A percentile compares a stretch with the other conserved stretches of the same genome.
Conservation (phyloP, 2,888 invertebrate species). For the Mongoloraphidia duomilia region DNA sequence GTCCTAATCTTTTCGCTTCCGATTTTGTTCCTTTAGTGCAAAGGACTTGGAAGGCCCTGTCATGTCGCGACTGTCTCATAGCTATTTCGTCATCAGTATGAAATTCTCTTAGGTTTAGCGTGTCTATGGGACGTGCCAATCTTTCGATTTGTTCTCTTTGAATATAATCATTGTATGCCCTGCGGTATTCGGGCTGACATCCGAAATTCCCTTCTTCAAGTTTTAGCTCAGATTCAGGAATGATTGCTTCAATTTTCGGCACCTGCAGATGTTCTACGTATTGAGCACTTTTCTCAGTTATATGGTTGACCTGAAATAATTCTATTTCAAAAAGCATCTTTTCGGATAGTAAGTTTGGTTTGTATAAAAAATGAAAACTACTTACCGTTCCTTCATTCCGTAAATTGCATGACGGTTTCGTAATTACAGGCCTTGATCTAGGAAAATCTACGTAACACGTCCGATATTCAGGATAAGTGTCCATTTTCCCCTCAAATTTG, state of each 20-base stretch:
- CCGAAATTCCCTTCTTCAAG: slow-evolving; percentile 23
- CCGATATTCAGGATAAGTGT: slow-evolving; percentile 21
- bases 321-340: not conserved
- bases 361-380: slow-evolving; percentile 1
- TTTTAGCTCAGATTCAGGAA: slow-evolving; percentile 20
- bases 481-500: slow-evolving; percentile 20
- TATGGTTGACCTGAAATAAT: slow-evolving; percentile 19
- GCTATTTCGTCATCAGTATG: not conserved
- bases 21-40: slow-evolving; percentile 5
- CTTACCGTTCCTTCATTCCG: slow-evolving; percentile 23
- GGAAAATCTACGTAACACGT: slow-evolving; percentile 32
- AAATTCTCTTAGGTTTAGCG: slow-evolving; percentile 3
- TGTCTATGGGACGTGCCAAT: slow-evolving; percentile 2
- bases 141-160: slow-evolving; percentile 23
- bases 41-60: slow-evolving; percentile 3
- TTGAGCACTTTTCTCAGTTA: slow-evolving; percentile 22
- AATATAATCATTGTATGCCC: slow-evolving; percentile 30
- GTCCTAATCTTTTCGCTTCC: slow-evolving; percentile 3
- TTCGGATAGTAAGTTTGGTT: not conserved
- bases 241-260: slow-evolving; percentile 13
- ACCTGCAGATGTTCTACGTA: slow-evolving; percentile 17
- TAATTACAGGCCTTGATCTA: slow-evolving; percentile 28
- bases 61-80: not conserved
- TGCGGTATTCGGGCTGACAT: slow-evolving; percentile 33
- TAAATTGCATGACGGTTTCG: slow-evolving; percentile 24